Base-by-base conservation (phyloP, 1,140 invertebrate genomes). In the Ruditapes philippinarum region DNA sequence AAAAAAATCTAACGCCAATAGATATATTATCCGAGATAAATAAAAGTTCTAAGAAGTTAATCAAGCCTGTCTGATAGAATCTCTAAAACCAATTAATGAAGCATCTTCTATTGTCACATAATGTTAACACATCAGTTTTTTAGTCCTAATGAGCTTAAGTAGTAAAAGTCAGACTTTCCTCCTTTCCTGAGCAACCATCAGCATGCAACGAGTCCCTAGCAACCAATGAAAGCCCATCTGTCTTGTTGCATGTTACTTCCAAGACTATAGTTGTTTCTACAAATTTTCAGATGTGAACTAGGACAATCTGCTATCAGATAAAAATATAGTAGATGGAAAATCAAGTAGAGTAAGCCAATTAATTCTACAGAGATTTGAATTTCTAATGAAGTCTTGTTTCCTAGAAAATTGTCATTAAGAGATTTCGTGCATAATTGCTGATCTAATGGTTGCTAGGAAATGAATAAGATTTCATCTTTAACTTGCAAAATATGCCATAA, bases 181-280 rank as follows among this genome's bases (percentile, higher is more conserved):
- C 19, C 17, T 54, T 54, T 54, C 14, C 45, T 57, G 51, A 54
- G 74, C 45, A 78, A 78, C 74, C 31, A 36, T 49, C 22, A 36
- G 45, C 49, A 54, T 54, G 12, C 65, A 38, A 49, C 36, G 74
- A 78, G 74, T 54, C 74, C 25, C 3, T 78, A 54, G 74, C 74
- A 78, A 78, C 74, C 42, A 78, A 54, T 78, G 74, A 54, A n/a
- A 78, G 11, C 31, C 33, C 22, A 78, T 25, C 65, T 70, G 65
- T 38, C 65, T 70, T 17, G 65, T 40, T 70, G 36, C 65, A 36
- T 70, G 57, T 62, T 25, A 62, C n/a, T 62, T 62, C n/a, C 57
- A n/a, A 62, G 5, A 28, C 57, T 62, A 62, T 62, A 62, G 57
- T 62, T 25, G 28, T n/a, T 62, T 62, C 57, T 28, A 28, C n/a